These are phyloP conservation scores for Polylopha cassiicola DNA, from an alignment of 2,888 invertebrate species.

Conservation along the genomic window DNA sequence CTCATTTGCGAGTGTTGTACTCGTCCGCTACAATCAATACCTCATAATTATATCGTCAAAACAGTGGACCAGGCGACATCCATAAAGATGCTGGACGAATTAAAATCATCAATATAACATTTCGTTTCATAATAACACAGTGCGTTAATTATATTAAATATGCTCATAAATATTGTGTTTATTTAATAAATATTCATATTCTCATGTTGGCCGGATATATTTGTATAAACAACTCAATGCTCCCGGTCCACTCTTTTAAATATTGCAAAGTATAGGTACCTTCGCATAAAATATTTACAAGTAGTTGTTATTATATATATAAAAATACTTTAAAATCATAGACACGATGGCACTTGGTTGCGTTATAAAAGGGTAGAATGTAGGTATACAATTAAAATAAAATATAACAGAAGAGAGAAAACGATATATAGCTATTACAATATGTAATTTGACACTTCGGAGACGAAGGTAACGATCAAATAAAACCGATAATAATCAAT, in stretches of 20 bases:
- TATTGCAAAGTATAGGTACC: constrained; percentile 39
- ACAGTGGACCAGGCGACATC: constrained; percentile 59
- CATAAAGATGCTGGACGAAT: constrained; percentile 33
- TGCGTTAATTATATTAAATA: constrained; percentile 26
- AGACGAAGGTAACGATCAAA: constrained; percentile 31
- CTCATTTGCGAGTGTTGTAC: too few relatives aligned
- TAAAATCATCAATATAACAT: constrained; percentile 24
- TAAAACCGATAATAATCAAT: constrained; percentile 25
- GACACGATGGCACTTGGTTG: constrained; percentile 74
- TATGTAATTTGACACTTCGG: constrained; percentile 43
- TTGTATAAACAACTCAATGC: constrained; percentile 37
- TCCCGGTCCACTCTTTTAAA: constrained; percentile 57
- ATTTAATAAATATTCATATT: constrained; percentile 31
- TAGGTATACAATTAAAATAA: constrained; percentile 37
- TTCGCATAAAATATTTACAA: constrained; percentile 62
- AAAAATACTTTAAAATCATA: constrained; percentile 69
- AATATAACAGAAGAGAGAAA: constrained; percentile 39
- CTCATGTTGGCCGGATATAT: constrained; percentile 59
- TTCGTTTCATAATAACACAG: constrained; percentile 37
- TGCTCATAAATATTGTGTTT: constrained; percentile 40
- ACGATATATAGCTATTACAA: constrained; percentile 22
- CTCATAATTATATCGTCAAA: constrained; percentile 40
- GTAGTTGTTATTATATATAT: constrained; percentile 51
- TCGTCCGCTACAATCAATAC: constrained; percentile 26
- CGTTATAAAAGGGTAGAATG: constrained; percentile 55